phyloP scores from a whole-genome alignment of 2,113 vertebrate genomes.

The Melanerpes aurifrons region DNA sequence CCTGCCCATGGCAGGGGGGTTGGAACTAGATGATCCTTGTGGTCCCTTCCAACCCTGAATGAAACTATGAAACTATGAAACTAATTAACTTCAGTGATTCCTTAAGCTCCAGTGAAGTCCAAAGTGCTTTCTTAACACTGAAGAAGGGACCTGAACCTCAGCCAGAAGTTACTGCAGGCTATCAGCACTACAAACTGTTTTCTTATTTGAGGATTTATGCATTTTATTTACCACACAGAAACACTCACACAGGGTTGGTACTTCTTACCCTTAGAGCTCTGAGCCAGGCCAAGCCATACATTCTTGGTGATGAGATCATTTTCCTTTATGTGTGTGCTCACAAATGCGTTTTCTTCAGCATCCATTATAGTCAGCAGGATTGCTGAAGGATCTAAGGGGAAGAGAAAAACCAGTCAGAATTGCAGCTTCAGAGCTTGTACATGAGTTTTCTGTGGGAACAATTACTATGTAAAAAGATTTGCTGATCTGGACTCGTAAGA shows the following conservation, averaged over 20 bases:
- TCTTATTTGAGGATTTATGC: background rate
- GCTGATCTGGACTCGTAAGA: background rate
- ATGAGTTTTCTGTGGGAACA: background rate
- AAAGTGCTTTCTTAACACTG: background rate
- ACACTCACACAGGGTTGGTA: background rate
- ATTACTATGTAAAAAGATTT: background rate
- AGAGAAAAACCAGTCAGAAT: background rate
- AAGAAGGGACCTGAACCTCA: background rate
- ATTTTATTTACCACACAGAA: background rate
- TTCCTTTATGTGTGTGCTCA: slow-evolving; percentile 80
- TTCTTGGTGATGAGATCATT: slow-evolving; percentile 85
- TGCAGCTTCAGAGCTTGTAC: background rate
- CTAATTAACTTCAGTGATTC: background rate
- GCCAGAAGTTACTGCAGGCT: background rate
- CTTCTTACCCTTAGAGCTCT: slow-evolving; percentile 76
- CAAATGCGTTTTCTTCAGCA: slow-evolving; percentile 90
- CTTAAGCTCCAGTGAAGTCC: background rate
- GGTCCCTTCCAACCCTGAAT: too few relatives aligned
- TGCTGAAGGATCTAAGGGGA: slow-evolving; percentile 80
- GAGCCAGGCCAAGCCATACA: slow-evolving; percentile 86
- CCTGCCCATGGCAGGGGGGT: too few relatives aligned
- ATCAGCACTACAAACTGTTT: background rate
- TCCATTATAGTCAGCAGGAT: slow-evolving; percentile 83
- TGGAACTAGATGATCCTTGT: too few relatives aligned
- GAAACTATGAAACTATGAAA: too few relatives aligned